These are phyloP conservation scores for Papilio helenus DNA, from an alignment of 1,140 invertebrate genomes.

Conservation along the genomic window DNA sequence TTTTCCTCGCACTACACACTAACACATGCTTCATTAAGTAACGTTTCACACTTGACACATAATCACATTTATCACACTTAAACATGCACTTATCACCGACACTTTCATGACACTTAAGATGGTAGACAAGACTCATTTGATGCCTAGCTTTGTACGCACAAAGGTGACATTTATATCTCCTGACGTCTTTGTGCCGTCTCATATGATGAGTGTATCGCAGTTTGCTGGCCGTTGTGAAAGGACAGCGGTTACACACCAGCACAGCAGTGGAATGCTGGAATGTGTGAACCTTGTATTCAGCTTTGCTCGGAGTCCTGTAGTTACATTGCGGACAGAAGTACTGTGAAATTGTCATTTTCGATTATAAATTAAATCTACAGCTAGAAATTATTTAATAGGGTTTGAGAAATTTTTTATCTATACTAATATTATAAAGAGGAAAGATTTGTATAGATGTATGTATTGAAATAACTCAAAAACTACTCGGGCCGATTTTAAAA, in stretches of 20 bases:
- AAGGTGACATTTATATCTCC: neutral
- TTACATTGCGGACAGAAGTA: slow-evolving; percentile 63
- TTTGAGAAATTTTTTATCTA: too few relatives aligned
- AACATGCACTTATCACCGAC: slow-evolving; percentile 35
- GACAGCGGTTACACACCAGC: slow-evolving; percentile 59
- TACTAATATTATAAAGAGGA: too few relatives aligned
- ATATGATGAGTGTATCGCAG: slow-evolving; percentile 56
- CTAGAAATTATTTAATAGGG: too few relatives aligned
- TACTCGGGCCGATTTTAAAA: too few relatives aligned
- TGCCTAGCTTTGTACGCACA: neutral
- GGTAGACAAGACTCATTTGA: slow-evolving; percentile 43
- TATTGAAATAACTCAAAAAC: too few relatives aligned
- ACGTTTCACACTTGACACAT: slow-evolving; percentile 42
- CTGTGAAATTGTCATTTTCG: slow-evolving; percentile 24
- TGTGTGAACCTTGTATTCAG: slow-evolving; percentile 53
- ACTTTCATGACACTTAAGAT: slow-evolving; percentile 59
- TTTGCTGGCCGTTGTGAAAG: slow-evolving; percentile 61
- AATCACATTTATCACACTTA: slow-evolving; percentile 59
- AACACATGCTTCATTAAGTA: slow-evolving; percentile 49
- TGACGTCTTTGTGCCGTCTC: slow-evolving; percentile 50
- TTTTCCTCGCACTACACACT: slow-evolving; percentile 34
- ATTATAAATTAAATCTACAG: too few relatives aligned
- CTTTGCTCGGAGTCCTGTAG: slow-evolving; percentile 45
- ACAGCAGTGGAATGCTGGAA: slow-evolving; percentile 48
- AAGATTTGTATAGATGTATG: too few relatives aligned